A percentile compares a stretch with the other conserved stretches of the same genome.
phyloP scores from a whole-genome alignment of 2,113 vertebrate species.

The Gracilinanus agilis region DNA sequence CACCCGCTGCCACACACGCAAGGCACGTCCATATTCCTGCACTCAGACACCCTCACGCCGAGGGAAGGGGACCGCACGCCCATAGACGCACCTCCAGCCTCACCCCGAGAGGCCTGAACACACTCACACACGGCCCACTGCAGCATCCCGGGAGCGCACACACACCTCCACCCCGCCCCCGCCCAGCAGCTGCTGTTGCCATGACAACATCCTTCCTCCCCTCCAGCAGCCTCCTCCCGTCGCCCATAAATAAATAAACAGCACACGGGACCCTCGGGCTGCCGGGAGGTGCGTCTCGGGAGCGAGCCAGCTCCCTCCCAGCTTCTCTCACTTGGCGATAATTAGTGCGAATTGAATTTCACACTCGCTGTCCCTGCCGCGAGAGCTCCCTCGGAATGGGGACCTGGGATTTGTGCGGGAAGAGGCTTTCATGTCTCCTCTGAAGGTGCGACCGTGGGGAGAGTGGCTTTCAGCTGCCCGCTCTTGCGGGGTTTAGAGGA shows the following conservation, averaged over 20 bases:
- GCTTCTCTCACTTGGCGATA: slow-evolving; percentile 75
- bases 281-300: slow-evolving; percentile 61
- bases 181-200: slow-evolving; percentile 67
- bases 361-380: slow-evolving; percentile 69
- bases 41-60: background rate
- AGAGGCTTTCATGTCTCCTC: slow-evolving; percentile 24
- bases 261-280: slow-evolving; percentile 66
- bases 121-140: background rate
- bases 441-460: slow-evolving; percentile 4
- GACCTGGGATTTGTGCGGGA: slow-evolving; percentile 37
- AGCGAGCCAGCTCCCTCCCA: slow-evolving; percentile 71
- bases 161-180: background rate
- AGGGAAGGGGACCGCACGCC: background rate
- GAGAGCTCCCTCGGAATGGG: slow-evolving; percentile 66
- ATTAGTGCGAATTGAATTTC: slow-evolving; percentile 82
- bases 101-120: background rate
- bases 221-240: slow-evolving; percentile 27
- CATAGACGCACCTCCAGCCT: background rate
- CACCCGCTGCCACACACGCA: background rate
- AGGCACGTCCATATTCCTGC: background rate
- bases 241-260: slow-evolving; percentile 68
- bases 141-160: background rate
- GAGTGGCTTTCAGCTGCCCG: slow-evolving; percentile 36
- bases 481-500: background rate
- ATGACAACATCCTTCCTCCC: slow-evolving; percentile 56